A percentile compares a stretch with the other conserved stretches of the same genome.
Evolutionary conservation across 2,113 vertebrate species (phyloP).

Genomic region (Tyrannus savana): DNA sequence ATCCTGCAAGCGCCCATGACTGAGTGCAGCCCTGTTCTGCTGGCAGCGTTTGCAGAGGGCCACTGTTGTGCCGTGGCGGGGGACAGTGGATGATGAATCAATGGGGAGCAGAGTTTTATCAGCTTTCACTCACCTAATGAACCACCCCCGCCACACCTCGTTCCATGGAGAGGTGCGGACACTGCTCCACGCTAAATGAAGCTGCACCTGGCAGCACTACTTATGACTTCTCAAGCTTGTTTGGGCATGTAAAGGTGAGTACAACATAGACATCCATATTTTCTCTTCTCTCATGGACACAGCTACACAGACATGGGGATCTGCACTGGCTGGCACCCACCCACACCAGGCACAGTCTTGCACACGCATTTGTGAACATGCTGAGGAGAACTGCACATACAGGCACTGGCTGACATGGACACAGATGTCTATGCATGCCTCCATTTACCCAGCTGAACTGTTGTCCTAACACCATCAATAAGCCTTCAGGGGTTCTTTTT

Average conservation of each 20-base stretch:
- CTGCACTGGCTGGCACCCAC: not conserved
- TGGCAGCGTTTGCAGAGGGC: not conserved
- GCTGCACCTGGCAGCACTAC: not conserved
- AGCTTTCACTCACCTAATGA: not conserved
- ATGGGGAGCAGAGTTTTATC: not conserved
- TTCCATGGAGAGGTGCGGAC: not conserved
- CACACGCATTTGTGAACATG: not conserved
- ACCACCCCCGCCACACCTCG: not conserved
- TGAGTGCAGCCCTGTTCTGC: accelerated
- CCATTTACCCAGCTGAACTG: not conserved
- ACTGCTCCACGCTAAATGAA: not conserved
- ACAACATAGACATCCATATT: not conserved
- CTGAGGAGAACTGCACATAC: not conserved
- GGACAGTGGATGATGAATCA: not conserved
- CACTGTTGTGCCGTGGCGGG: accelerated
- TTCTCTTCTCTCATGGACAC: not conserved
- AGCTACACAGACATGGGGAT: not conserved
- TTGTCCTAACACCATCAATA: not conserved
- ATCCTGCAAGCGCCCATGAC: not conserved
- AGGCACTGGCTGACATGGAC: not conserved
- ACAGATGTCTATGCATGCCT: not conserved
- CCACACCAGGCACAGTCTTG: not conserved
- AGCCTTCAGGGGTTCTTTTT: not conserved
- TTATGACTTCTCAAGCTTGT: not conserved
- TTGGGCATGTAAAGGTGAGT: not conserved